These are phyloP conservation scores for Tridacna crocea DNA, from an alignment of 2,888 invertebrate species.

Conservation along the genomic window DNA sequence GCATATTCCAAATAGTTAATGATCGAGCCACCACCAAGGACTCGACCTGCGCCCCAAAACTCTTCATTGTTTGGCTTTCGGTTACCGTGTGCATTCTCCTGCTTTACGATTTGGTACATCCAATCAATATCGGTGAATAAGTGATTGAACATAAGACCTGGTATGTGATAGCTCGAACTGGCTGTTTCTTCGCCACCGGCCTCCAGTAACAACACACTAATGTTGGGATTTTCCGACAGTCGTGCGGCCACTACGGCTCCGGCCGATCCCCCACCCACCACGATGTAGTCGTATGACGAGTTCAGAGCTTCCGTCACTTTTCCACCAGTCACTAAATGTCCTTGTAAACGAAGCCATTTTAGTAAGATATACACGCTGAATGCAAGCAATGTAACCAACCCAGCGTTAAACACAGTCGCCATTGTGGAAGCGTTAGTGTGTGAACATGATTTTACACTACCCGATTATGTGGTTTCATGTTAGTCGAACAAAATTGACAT, in stretches of 20 bases:
- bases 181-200: conserved; percentile 84
- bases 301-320: neutral
- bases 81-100: neutral
- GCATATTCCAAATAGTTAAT: conserved; percentile 9
- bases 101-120: conserved; percentile 18
- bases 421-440: neutral
- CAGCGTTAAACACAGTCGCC: neutral
- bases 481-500: too few relatives aligned
- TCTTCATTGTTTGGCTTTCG: neutral
- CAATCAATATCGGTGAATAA: conserved; percentile 4
- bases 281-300: conserved; percentile 31
- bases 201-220: conserved; percentile 81
- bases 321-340: neutral
- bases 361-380: neutral
- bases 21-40: neutral
- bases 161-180: conserved; percentile 84
- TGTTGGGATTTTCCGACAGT: conserved; percentile 81
- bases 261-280: conserved; percentile 85
- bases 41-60: conserved; percentile 12
- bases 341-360: conserved; percentile 9
- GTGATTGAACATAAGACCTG: conserved; percentile 51
- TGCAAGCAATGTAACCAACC: conserved; percentile 1
- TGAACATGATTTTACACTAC: too few relatives aligned
- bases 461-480: too few relatives aligned
- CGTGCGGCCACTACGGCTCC: conserved; percentile 85